Evolutionary conservation across 37 sponge, comb jelly and placozoan species (phyloP), one percentile per base, ranked within the genome.

Genomic region (Eunapius fragilis): DNA sequence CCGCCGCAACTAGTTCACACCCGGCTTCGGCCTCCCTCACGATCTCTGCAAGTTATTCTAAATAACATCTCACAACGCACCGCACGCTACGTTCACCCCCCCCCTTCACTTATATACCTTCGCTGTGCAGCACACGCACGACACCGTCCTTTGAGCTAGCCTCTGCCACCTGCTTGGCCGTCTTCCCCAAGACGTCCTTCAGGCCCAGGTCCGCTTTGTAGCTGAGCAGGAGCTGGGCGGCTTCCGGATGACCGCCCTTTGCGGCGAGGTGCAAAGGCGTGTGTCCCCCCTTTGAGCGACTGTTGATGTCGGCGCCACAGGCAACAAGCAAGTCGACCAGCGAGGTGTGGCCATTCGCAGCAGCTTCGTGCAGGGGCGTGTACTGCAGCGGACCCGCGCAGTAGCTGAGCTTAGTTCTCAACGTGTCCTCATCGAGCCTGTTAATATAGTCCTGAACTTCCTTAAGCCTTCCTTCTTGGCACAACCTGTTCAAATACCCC

Each of bases 221-320:
- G 4, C 70, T 30, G 0, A 95, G 75, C 68, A 95, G 84, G 0
- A 70, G 69, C 41, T 75, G 70, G n/a, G 90, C 93, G 49, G 93
- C 90, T 31, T 87, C 75, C 2, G 72, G 19, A 74, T 92, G 96
- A 10, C 93, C 93, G 24, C 88, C 68, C 25, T 82, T 84, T 22
- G 93, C 93, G 27, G 96, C 93, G 32, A 92, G 86, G 74, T 95
- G 96, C 0, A 95, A 84, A 0, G 96, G 96, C 9, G 96, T 95
- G 81, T 92, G 92, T 13, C 89, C 91, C 33, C 87, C 89, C 76
- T 92, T 95, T 31, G 96, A 88, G 26, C 85, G 72, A 68, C 84
- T 80, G 72, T 95, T 90, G 2, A 89, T 90, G 41, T 82, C 79
- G 5, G 84, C 96, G 31, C 87, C 80, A 67, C 35, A 38, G 4